Evolutionary conservation across 2,113 vertebrate genomes (phyloP).

Genomic region (Calyptomena viridis): DNA sequence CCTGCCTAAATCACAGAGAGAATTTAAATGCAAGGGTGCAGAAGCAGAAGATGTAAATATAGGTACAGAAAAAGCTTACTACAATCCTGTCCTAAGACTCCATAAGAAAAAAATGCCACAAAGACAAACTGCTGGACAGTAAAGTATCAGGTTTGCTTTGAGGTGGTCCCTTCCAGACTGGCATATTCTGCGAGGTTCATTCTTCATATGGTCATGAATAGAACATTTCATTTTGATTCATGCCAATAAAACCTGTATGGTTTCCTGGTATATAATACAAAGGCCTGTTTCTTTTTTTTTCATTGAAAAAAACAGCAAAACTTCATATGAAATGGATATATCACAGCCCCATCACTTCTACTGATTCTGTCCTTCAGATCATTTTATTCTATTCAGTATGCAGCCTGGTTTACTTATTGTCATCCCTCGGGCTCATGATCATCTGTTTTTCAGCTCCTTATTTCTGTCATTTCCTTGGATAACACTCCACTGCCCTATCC

Average conservation of each 20-base stretch:
- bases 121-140: not conserved
- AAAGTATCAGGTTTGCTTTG: not conserved
- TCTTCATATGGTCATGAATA: not conserved
- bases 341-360: no score
- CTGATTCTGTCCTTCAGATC: no score
- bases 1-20: not conserved
- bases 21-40: not conserved
- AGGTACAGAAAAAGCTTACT: not conserved
- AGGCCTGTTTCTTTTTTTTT: not conserved
- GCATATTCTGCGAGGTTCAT: no score
- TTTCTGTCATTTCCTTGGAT: not conserved
- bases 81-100: not conserved
- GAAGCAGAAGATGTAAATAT: accelerated
- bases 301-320: not conserved
- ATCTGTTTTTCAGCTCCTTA: not conserved
- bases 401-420: not conserved
- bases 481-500: not conserved
- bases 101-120: not conserved
- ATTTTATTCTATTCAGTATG: not conserved
- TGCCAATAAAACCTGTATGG: not conserved
- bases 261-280: not conserved
- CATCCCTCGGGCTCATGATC: not conserved
- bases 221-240: not conserved
- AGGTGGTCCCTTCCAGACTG: not conserved
- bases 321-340: not conserved